Evolutionary conservation across 2,888 invertebrate genomes (phyloP), one percentile per base, ranked within the genome.

Genomic region (Sialis lutaria): DNA sequence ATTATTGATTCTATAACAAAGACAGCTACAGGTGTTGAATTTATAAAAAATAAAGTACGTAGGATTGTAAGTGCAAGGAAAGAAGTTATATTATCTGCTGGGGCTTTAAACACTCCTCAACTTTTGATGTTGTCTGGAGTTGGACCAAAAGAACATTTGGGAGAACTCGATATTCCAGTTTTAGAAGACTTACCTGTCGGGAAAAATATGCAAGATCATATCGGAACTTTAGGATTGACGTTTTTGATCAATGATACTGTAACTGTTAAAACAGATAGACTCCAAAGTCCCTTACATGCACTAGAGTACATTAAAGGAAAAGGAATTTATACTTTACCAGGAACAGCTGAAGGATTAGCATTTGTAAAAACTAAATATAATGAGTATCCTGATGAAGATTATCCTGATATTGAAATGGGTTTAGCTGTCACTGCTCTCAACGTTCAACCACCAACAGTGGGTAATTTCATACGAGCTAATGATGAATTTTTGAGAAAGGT

Each of bases 101-200:
- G 92, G 4, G 67, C 83, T 0, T 77, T 92, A 33, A 87, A 85
- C 53, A 84, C 87, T 2, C 88, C 92, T 0, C 90, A 91, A 59
- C 62, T 92, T 5, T 63, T 92, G 42, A 82, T 90, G 85, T 61
- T 90, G 8, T 89, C 89, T 0, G 91, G 91, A 9, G 67, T 90
- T 32, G 86, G 86, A 0, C 84, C 85, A 0, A 64, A 60, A 32
- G 66, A 73, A 1, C 76, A 83, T 56, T 64, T 86, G 5, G 56
- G 63, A 13, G 64, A 73, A 34, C 57, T 76, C 6, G 70, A 70
- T 4, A 82, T 89, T 45, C 61, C 70, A 0, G 71, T 79, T 2
- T 57, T 84, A 34, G 69, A 75, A 51, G 73, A 88, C 58, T 68
- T 84, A 2, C 79, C 77, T 2, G 88, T 89, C 0, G 89, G 89